Percentiles rank a stretch among this genome's conserved stretches.
Evolutionary conservation across 2,113 vertebrate species (phyloP).

Genomic region (Pandion haliaetus): DNA sequence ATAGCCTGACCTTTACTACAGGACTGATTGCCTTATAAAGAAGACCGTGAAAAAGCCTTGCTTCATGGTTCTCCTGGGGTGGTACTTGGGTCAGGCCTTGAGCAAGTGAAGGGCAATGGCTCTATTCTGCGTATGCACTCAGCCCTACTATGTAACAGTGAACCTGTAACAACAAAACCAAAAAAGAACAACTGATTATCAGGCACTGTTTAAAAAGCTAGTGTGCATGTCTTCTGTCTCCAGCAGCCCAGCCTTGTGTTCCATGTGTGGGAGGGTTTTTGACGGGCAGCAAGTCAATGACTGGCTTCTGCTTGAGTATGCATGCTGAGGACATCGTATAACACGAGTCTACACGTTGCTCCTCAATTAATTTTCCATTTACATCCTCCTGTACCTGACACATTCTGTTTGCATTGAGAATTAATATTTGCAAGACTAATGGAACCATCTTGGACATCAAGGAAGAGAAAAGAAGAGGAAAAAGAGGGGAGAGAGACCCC

Average conservation of each 20-base stretch:
- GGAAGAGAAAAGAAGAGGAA: background rate
- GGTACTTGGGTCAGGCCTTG: background rate
- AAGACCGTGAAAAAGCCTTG: background rate
- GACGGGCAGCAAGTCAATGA: background rate
- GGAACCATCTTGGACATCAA: slow-evolving; percentile 50
- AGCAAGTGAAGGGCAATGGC: background rate
- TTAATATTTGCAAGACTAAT: slow-evolving; percentile 71
- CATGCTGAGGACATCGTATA: background rate
- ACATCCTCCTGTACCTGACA: slow-evolving; percentile 32
- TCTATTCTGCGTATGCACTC: background rate
- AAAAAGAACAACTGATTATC: background rate
- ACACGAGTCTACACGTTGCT: background rate
- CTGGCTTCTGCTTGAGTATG: slow-evolving; percentile 17
- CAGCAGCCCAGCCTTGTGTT: background rate
- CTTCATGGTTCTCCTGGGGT: background rate
- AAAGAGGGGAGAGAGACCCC: background rate
- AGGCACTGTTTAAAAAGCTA: background rate
- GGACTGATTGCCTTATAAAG: background rate
- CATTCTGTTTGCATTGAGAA: slow-evolving; percentile 67
- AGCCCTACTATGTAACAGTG: background rate
- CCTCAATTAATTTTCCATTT: slow-evolving; percentile 70
- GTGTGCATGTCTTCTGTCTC: background rate
- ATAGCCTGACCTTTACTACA: background rate
- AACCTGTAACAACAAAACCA: background rate
- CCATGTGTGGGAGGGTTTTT: background rate